A percentile compares a stretch with the other conserved stretches of the same genome.
These are phyloP conservation scores for Drosophila ambigua DNA, from an alignment of 1,140 invertebrate species.

Conservation along the genomic window DNA sequence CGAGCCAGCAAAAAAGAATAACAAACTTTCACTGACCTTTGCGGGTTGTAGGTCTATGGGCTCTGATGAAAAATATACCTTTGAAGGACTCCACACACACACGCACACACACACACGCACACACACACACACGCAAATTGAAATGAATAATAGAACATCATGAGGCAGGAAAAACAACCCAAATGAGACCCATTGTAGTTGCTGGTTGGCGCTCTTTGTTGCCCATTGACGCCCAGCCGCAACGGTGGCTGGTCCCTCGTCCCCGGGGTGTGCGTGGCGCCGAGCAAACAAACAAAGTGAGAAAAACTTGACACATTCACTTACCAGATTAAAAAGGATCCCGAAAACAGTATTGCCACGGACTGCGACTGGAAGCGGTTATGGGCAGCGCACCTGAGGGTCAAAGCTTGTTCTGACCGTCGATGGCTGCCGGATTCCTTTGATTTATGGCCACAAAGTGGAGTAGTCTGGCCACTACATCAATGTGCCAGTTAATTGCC, in stretches of 20 bases:
- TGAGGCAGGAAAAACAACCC: slow-evolving; percentile 71
- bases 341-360: background rate
- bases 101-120: background rate
- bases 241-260: slow-evolving; percentile 25
- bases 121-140: slow-evolving; percentile 50
- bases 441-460: slow-evolving; percentile 70
- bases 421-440: slow-evolving; percentile 23
- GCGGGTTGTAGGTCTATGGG: slow-evolving; percentile 27
- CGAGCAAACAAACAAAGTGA: slow-evolving; percentile 63
- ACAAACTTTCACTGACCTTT: slow-evolving; percentile 76
- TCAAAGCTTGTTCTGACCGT: slow-evolving; percentile 15
- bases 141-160: slow-evolving; percentile 77
- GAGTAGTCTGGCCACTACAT: slow-evolving; percentile 47
- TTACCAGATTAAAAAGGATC: slow-evolving; percentile 73
- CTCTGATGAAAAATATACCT: slow-evolving; percentile 73
- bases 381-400: slow-evolving; percentile 19
- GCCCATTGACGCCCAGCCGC: slow-evolving; percentile 38
- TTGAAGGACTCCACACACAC: slow-evolving; percentile 49
- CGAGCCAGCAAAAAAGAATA: slow-evolving; percentile 54
- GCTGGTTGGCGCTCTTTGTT: slow-evolving; percentile 52
- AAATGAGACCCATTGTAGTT: slow-evolving; percentile 61
- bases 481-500: slow-evolving; percentile 75
- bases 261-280: slow-evolving; percentile 67
- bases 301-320: slow-evolving; percentile 79
- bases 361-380: slow-evolving; percentile 11